Evolutionary conservation across 2,113 vertebrate species (phyloP).

Genomic region (Dicentrarchus labrax): DNA sequence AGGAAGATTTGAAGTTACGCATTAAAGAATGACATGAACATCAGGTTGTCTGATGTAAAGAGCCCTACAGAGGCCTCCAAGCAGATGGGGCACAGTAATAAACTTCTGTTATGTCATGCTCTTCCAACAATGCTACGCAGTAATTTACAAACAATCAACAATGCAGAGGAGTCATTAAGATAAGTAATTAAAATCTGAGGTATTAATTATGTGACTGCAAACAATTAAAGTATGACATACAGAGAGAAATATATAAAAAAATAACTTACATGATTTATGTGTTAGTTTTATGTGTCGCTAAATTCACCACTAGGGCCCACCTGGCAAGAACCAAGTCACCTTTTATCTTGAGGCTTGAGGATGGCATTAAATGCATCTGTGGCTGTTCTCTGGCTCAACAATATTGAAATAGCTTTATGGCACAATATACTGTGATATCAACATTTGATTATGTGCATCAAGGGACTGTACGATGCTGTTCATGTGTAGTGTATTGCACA

Average conservation of each 20-base stretch:
- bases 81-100: constrained; percentile 69
- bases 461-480: not conserved
- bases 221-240: constrained; percentile 7
- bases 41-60: constrained; percentile 56
- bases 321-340: not conserved
- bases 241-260: not conserved
- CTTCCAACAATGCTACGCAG: constrained; percentile 47
- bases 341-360: constrained; percentile 18
- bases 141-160: constrained; percentile 51
- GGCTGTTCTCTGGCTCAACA: not conserved
- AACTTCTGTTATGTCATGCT: constrained; percentile 53
- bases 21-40: constrained; percentile 51
- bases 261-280: not conserved
- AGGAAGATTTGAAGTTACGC: constrained; percentile 23
- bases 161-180: constrained; percentile 39
- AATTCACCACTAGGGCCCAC: not conserved
- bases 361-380: not conserved
- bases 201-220: constrained; percentile 46
- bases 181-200: constrained; percentile 34
- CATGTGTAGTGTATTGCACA: not conserved
- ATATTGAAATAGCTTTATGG: constrained; percentile 5
- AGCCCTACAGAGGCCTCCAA: constrained; percentile 31
- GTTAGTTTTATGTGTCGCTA: not conserved
- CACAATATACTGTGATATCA: constrained; percentile 8
- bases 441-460: not conserved